Evolutionary conservation across 2,113 vertebrate genomes (phyloP), one percentile per base, ranked within the genome.

Genomic region (Gallinago paraguaiae): DNA sequence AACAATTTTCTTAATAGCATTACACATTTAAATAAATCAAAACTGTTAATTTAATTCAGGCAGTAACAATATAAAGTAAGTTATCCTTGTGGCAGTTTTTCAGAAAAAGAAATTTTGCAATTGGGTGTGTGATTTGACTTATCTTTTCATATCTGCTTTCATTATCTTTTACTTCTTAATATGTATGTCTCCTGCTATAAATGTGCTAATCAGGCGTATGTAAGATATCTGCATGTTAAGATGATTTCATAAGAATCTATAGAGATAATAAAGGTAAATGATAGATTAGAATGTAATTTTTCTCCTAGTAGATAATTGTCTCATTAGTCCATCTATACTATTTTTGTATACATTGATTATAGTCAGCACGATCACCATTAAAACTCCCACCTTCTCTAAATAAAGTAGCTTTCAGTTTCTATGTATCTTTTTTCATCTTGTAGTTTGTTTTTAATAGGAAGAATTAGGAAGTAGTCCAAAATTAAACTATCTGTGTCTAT

Each of bases 1-100:
- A 95, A n/a, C 94, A 90, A 95, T 96, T 95, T 95, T 93, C 93
- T 90, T 95, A 96, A 96, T 95, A 90, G 71, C 68, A 54, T 88
- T 96, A 48, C 22, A 16, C 60, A 96, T 93, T 94, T 92, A 86
- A 96, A 96, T 97, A 93, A 93, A 95, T 96, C 87, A 94, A 83
- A 97, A 68, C 2, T 51, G 75, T 88, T 92, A 89, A 92, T 90
- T 93, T 92, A 93, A 85, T 95, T 91, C 82, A 94, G 50, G 31
- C 82, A 80, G 51, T 63, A 75, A 76, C 82, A 91, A 35, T 65
- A 65, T 50, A 24, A 85, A 80, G 76, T 81, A 93, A 91, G 39
- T 65, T 82, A 61, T 77, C 67, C 59, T 94, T 91, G 87, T 89
- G 71, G 75, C 83, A 93, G 86, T 82, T 67, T 91, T 83, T 92